Evolutionary conservation across 1,140 invertebrate genomes (phyloP).

Genomic region (Archivesica marissinica): DNA sequence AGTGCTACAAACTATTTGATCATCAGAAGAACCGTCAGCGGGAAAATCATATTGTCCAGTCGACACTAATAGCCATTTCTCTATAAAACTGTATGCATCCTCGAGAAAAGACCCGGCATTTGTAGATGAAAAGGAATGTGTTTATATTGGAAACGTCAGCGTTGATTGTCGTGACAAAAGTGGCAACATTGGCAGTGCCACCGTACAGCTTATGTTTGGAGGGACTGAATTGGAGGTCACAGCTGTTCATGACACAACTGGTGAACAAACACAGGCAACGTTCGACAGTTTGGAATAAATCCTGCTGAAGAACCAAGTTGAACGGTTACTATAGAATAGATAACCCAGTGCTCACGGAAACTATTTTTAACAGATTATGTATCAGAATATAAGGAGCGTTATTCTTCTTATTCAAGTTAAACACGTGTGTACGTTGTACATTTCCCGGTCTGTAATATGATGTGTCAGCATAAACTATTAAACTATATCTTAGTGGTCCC

Average conservation of each 20-base stretch:
- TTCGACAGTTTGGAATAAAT: constrained; percentile 5
- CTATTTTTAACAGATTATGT: too few relatives aligned
- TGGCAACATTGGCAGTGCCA: not conserved
- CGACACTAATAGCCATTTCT: not conserved
- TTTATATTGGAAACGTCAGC: not conserved
- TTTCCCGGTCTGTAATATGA: too few relatives aligned
- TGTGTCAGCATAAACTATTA: too few relatives aligned
- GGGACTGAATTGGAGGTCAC: constrained; percentile 25
- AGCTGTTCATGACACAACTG: constrained; percentile 6
- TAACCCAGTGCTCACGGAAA: too few relatives aligned
- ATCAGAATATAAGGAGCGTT: too few relatives aligned
- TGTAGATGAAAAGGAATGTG: not conserved
- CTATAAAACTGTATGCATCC: constrained; percentile 34
- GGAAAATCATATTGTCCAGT: not conserved
- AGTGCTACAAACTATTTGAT: not conserved
- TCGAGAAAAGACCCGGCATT: not conserved
- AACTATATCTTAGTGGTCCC: too few relatives aligned
- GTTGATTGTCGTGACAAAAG: not conserved
- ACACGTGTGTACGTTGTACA: too few relatives aligned
- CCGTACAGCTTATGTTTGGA: constrained; percentile 11
- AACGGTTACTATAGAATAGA: too few relatives aligned
- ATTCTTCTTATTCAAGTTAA: too few relatives aligned
- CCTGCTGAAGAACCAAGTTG: too few relatives aligned
- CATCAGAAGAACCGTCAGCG: not conserved
- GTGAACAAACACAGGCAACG: not conserved